These are phyloP conservation scores for Reticulitermes lucifugus DNA, from an alignment of 2,888 invertebrate genomes.

Conservation along the genomic window DNA sequence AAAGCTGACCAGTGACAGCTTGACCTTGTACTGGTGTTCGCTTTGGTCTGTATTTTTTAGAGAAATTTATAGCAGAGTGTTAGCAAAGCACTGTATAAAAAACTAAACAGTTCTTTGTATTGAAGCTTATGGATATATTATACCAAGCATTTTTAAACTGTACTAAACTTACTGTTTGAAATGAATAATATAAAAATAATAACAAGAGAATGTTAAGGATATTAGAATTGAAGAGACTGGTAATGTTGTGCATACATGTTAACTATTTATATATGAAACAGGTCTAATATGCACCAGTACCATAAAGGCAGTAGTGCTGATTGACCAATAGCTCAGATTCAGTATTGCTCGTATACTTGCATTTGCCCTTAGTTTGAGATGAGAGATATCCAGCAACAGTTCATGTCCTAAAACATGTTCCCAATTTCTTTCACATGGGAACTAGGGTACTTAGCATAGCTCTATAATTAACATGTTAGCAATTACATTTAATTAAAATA, in stretches of 20 bases:
- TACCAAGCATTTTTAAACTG: conserved; percentile 5
- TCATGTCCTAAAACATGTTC: neutral
- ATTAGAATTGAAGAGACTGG: neutral
- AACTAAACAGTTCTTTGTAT: neutral
- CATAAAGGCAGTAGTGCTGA: neutral
- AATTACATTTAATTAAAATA: neutral
- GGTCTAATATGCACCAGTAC: no score
- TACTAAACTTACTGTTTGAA: conserved; percentile 8
- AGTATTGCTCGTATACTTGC: neutral
- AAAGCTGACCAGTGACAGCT: neutral
- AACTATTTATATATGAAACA: no score
- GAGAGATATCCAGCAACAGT: neutral
- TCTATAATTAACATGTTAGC: neutral
- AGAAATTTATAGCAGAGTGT: conserved; percentile 16
- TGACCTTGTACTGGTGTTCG: neutral
- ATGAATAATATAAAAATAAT: neutral
- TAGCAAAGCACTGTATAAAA: neutral
- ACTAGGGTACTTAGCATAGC: neutral
- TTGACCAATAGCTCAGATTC: conserved; percentile 1
- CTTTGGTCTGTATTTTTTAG: conserved; percentile 30
- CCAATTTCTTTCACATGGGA: neutral
- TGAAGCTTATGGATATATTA: conserved; percentile 1
- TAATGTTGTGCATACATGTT: no score
- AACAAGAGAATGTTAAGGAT: neutral
- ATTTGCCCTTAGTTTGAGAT: neutral